These are phyloP conservation scores for Nasonovia ribisnigri DNA, from an alignment of 2,888 invertebrate genomes.

Conservation along the genomic window DNA sequence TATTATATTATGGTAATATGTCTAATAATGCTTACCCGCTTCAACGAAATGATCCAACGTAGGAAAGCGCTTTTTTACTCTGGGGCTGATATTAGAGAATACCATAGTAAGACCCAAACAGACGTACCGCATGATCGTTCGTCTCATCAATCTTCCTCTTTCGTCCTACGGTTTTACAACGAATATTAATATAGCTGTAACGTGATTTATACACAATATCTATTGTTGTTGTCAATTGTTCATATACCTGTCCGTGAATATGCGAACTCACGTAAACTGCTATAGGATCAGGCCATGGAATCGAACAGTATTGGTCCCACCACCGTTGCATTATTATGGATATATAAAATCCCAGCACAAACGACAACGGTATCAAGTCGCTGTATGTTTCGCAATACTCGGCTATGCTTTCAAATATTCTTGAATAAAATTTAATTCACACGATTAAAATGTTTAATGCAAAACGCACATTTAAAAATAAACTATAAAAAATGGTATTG, in stretches of 20 bases:
- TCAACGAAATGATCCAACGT: constrained; percentile 86
- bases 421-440: constrained; percentile 70
- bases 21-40: constrained; percentile 72
- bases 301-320: constrained; percentile 87
- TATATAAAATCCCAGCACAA: constrained; percentile 95
- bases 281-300: constrained; percentile 89
- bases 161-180: constrained; percentile 76
- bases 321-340: constrained; percentile 92
- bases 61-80: constrained; percentile 91
- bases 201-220: neutral
- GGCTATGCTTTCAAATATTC: constrained; percentile 85
- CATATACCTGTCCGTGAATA: constrained; percentile 79
- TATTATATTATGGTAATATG: neutral
- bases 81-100: constrained; percentile 86
- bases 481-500: too few species aligned
- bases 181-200: neutral
- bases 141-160: constrained; percentile 83
- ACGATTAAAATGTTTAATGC: neutral
- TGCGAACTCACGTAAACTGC: constrained; percentile 89
- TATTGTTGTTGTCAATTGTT: neutral
- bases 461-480: neutral
- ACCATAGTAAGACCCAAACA: constrained; percentile 91
- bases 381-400: constrained; percentile 89
- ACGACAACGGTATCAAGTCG: constrained; percentile 90
- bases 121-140: constrained; percentile 85